phyloP scores from a whole-genome alignment of 1,140 invertebrate species.

The Cotesia vestalis region DNA sequence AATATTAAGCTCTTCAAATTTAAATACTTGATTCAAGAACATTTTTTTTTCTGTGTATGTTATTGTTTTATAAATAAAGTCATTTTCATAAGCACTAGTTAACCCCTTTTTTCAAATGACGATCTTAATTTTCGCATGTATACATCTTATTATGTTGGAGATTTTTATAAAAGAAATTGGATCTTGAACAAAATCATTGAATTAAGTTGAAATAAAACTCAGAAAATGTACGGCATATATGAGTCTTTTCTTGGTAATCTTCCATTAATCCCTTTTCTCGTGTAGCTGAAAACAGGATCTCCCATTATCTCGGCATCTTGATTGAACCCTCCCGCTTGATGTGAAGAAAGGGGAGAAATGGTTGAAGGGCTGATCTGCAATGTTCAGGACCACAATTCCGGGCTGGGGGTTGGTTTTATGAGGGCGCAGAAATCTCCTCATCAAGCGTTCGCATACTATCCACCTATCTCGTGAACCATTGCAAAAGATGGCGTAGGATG shows the following conservation, averaged over 20 bases:
- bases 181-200: not conserved
- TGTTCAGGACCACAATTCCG: conserved; percentile 34
- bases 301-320: conserved; percentile 61
- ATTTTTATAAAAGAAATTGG: too few relatives aligned
- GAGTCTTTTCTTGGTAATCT: conserved; percentile 15
- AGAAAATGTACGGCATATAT: not conserved
- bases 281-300: conserved; percentile 25
- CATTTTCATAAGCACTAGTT: too few relatives aligned
- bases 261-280: conserved; percentile 47
- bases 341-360: conserved; percentile 29
- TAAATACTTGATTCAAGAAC: too few relatives aligned
- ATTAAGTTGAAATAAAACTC: not conserved
- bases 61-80: too few relatives aligned
- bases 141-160: too few relatives aligned
- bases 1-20: too few relatives aligned
- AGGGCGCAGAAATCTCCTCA: conserved; percentile 64
- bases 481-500: conserved; percentile 15
- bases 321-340: conserved; percentile 51
- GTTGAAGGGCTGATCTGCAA: conserved; percentile 35
- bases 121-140: too few relatives aligned
- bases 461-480: not conserved
- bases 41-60: too few relatives aligned
- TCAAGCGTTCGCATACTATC: conserved; percentile 53
- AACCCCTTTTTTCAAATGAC: not conserved
- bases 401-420: conserved; percentile 56